Base-by-base conservation (phyloP, 2,113 vertebrate species). In the Gymnobelideus leadbeateri region DNA sequence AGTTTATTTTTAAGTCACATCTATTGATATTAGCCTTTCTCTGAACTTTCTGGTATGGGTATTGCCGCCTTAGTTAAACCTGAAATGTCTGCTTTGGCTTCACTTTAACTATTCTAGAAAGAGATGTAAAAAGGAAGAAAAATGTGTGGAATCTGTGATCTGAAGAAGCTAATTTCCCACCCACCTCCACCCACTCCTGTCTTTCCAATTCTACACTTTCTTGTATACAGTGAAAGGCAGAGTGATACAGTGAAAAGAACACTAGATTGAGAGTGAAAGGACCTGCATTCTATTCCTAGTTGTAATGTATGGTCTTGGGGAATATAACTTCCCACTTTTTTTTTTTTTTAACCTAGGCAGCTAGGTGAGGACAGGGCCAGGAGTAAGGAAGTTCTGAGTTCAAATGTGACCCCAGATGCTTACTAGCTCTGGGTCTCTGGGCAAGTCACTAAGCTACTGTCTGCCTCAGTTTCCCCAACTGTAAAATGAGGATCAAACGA, bases 1-100 rank as follows among this genome's bases (percentile, higher is more conserved):
- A 93, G 92, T 89, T 90, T 92, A 90, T 90, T 96, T 93, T 68
- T 28, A 95, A 77, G 8, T 92, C 89, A 21, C 90, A 31, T 50
- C 89, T 95, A 1, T 23, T 84, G 5, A 49, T 50, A 19, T 37
- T 93, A 91, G 51, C 84, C 89, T 57, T 25, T 91, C 24, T 90
- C 90, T 92, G 89, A 95, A 93, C n/a, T 94, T 92, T 95, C 46
- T 37, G 46, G 47, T 50, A 49, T 89, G 25, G 84, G 37, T 89
- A 47, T 55, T 94, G 53, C 28, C 57, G 90, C 77, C 93, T 94
- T 91, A 46, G 26, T 31, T 95, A 53, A 95, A 43, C 57, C 3
- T 91, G 37, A 96, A 92, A 89, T 94, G 23, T 12, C 89, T 61
- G 6, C 4, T 37, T 12, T 37, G 9, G 0, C 1, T 54, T 51